A percentile compares a stretch with the other conserved stretches of the same genome.
Conservation (phyloP, 2,113 vertebrate species). For the Brachionichthys hirsutus region DNA sequence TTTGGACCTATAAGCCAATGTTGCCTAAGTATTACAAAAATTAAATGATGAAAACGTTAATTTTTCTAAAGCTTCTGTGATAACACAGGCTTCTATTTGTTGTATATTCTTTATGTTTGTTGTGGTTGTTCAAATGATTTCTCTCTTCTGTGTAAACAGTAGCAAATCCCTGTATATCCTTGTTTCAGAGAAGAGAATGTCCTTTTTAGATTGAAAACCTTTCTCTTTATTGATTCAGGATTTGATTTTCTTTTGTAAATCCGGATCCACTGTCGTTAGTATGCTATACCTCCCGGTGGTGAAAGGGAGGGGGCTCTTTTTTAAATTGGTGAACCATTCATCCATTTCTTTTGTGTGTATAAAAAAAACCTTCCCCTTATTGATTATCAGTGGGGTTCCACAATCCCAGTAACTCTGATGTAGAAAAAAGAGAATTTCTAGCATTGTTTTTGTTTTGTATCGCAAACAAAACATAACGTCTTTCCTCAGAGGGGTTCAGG, state of each 20-base stretch:
- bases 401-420: constrained; percentile 78
- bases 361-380: constrained; percentile 81
- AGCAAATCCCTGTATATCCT: constrained; percentile 80
- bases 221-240: constrained; percentile 81
- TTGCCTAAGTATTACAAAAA: constrained; percentile 99
- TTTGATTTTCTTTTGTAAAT: constrained; percentile 80
- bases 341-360: constrained; percentile 86
- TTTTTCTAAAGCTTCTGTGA: constrained; percentile 80
- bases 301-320: constrained; percentile 79
- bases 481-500: constrained; percentile 89
- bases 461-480: constrained; percentile 95
- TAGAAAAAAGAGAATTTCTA: constrained; percentile 81
- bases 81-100: constrained; percentile 77
- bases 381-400: constrained; percentile 85
- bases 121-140: constrained; percentile 88
- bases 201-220: constrained; percentile 79
- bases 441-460: constrained; percentile 92
- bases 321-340: constrained; percentile 82
- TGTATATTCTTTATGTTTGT: constrained; percentile 80
- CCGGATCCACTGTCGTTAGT: constrained; percentile 85
- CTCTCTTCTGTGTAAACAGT: constrained; percentile 98
- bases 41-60: constrained; percentile 87
- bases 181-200: constrained; percentile 81
- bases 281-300: constrained; percentile 74
- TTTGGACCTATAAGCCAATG: constrained; percentile 99